phyloP scores from a whole-genome alignment of 2,113 vertebrate species.

The Callionymus lyra region DNA sequence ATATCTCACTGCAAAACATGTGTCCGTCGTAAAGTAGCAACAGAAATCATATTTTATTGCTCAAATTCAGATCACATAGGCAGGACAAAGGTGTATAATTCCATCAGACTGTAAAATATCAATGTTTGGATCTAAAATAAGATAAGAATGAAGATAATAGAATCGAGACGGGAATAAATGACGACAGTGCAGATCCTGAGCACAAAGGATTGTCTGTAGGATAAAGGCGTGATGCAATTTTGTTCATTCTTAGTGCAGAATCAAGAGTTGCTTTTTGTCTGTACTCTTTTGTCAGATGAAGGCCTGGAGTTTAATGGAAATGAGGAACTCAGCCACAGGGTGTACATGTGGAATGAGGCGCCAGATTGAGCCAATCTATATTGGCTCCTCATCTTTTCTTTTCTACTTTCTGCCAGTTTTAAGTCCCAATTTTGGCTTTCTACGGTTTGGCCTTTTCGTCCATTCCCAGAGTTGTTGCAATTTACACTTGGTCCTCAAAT shows the following conservation, averaged over 20 bases:
- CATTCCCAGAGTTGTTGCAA: slow-evolving; percentile 53
- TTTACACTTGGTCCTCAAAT: slow-evolving; percentile 55
- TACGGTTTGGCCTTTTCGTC: slow-evolving; percentile 50
- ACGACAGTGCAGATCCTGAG: slow-evolving; percentile 15
- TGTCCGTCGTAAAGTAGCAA: no score
- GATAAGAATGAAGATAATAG: no score
- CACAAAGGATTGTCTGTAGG: slow-evolving; percentile 29
- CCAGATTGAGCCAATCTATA: slow-evolving; percentile 60
- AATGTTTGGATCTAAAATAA: no score
- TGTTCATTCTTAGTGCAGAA: slow-evolving; percentile 42
- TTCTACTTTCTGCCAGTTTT: slow-evolving; percentile 41
- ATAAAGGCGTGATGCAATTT: slow-evolving; percentile 49
- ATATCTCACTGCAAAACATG: no score
- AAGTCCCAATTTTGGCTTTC: slow-evolving; percentile 63
- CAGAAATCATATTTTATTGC: no score
- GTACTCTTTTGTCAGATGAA: slow-evolving; percentile 55
- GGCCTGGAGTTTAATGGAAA: slow-evolving; percentile 66
- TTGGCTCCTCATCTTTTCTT: slow-evolving; percentile 61
- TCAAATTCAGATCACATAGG: no score
- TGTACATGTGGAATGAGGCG: slow-evolving; percentile 59
- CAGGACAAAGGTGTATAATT: no score
- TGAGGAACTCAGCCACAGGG: slow-evolving; percentile 59
- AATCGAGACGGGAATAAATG: no score
- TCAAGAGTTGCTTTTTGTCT: slow-evolving; percentile 30
- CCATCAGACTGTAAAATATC: no score